Conservation (phyloP, 2,113 vertebrate species). For the Eulemur rufifrons region DNA sequence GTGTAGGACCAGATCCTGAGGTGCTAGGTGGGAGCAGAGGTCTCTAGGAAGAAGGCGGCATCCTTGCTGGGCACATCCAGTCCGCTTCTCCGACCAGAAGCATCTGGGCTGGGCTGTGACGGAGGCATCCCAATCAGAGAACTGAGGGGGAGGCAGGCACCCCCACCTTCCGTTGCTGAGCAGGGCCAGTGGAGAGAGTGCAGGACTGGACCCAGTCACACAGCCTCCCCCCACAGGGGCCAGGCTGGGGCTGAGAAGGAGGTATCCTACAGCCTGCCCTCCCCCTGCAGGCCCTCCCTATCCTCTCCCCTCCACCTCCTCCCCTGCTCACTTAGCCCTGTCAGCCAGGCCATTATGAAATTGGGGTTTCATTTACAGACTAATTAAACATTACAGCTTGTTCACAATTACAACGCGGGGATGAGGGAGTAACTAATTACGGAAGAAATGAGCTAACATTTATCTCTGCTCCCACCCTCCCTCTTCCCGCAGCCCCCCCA, state of each 20-base stretch:
- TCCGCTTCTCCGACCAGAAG: slow-evolving; percentile 13
- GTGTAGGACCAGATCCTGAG: not conserved
- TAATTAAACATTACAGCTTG: slow-evolving; percentile 97
- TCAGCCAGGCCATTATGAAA: slow-evolving; percentile 89
- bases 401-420: slow-evolving; percentile 91
- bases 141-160: not conserved
- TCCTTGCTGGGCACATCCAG: not conserved
- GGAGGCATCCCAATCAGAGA: not conserved
- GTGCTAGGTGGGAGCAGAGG: not conserved
- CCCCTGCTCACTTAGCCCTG: slow-evolving; percentile 89
- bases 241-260: slow-evolving; percentile 48
- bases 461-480: slow-evolving; percentile 83
- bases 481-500: slow-evolving; percentile 33
- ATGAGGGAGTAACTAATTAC: slow-evolving; percentile 94
- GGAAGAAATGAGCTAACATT: slow-evolving; percentile 93
- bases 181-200: not conserved
- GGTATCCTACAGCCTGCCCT: slow-evolving; percentile 79
- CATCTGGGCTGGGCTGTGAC: not conserved
- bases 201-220: not conserved
- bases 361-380: slow-evolving; percentile 92
- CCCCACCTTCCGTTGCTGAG: not conserved
- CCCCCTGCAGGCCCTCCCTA: slow-evolving; percentile 82
- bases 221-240: not conserved
- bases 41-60: not conserved
- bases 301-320: slow-evolving; percentile 81